Base-by-base conservation (phyloP, 2,113 vertebrate species). In the Falcunculus frontatus region DNA sequence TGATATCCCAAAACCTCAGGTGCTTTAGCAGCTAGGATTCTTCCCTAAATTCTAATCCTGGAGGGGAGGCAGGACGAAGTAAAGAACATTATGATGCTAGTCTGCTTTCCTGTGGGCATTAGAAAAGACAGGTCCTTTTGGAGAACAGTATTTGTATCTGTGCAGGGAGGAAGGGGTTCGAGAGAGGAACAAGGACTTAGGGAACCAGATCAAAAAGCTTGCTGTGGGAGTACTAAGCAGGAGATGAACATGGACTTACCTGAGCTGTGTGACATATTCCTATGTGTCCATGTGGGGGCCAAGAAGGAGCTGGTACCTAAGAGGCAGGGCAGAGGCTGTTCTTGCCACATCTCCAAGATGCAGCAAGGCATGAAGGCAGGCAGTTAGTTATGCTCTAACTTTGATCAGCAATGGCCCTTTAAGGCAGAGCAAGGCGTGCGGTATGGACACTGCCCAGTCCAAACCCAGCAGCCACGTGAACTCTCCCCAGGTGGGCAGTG, bases 371-470 rank as follows among this genome's bases (percentile, higher is more conserved):
- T 4, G 1, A 68, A 53, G 32, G 25, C 26, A 70, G 25, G 32
- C 49, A 60, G 77, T 62, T 62, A n/a, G n/a, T 41, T 52, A 8
- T 64, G 46, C 30, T 56, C 5, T 33, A 10, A 14, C 32, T 87
- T 39, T 19, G 39, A 17, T 67, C 44, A 84, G 93, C 52, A 77
- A 6, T 84, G 92, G 68, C 93, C 93, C 95, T 96, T 96, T 96
- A 96, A 97, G 93, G 90, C 90, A 69, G 69, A 94, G 84, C 44
- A 23, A 44, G 69, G 57, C 8, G 0, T 44, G 69, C 53, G 39
- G 59, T 27, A 1, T 8, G 63, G 90, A 77, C 35, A 42, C 75
- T 95, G 91, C 94, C 84, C 75, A 84, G 77, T 76, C 42, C 84
- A 76, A 79, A 77, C 59, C 69, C 29, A 14, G 55, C 60, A 87